Conservation (phyloP, 2,113 vertebrate species). For the Scatophagus argus region DNA sequence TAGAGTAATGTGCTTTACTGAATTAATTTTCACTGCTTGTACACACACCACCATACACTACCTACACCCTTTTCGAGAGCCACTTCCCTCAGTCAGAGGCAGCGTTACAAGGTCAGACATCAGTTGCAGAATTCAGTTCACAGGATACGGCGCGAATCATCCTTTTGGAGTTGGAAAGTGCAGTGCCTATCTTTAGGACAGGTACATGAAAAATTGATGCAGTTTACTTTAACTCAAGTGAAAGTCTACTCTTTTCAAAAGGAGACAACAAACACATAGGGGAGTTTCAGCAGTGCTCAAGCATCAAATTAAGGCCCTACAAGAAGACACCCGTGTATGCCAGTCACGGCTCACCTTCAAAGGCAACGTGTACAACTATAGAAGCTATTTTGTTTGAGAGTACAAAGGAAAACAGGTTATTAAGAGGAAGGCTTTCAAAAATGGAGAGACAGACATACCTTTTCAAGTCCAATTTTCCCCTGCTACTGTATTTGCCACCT, state of each 20-base stretch:
- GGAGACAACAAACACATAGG: constrained; percentile 59
- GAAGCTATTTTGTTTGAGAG: constrained; percentile 79
- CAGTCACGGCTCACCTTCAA: constrained; percentile 75
- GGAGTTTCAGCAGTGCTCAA: constrained; percentile 57
- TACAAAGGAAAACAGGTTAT: constrained; percentile 81
- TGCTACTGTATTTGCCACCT: constrained; percentile 80
- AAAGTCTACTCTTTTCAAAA: constrained; percentile 67
- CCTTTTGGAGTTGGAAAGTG: constrained; percentile 23
- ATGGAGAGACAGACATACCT: constrained; percentile 70
- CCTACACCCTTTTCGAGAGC: constrained; percentile 9
- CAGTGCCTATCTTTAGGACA: constrained; percentile 60
- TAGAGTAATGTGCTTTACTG: constrained; percentile 46
- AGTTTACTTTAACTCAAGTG: constrained; percentile 68
- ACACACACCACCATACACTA: constrained; percentile 25
- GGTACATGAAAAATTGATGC: constrained; percentile 73
- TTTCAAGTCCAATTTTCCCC: constrained; percentile 81
- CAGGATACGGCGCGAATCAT: constrained; percentile 20
- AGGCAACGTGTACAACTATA: constrained; percentile 61
- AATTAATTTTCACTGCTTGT: constrained; percentile 60
- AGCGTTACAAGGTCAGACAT: constrained; percentile 64
- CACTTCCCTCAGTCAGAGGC: constrained; percentile 27
- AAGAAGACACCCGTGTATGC: constrained; percentile 69
- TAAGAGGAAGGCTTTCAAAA: constrained; percentile 78
- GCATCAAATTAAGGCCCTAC: constrained; percentile 76
- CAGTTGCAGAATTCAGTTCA: constrained; percentile 22